Evolutionary conservation across 2,797 vertebrate species (phyloP).

Genomic region (Lophotriccus pileatus): DNA sequence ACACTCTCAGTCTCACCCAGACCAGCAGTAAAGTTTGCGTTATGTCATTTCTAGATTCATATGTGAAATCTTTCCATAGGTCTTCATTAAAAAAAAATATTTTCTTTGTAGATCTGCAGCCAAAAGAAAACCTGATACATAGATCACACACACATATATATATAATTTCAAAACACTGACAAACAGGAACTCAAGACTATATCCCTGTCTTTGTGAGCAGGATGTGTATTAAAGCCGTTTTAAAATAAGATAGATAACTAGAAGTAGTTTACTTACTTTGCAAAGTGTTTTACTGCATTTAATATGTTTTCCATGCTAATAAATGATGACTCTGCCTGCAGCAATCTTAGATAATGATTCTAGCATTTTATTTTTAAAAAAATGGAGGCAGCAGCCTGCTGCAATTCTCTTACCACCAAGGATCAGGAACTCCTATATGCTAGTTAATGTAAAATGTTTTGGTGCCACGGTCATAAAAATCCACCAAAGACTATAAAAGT

Average conservation of each 20-base stretch:
- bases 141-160: not conserved
- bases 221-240: not conserved
- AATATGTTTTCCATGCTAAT: not conserved
- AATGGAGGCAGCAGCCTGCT: not conserved
- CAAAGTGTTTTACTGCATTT: not conserved
- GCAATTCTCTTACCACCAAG: not conserved
- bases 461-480: not conserved
- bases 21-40: not conserved
- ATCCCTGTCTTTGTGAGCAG: not conserved
- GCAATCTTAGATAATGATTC: not conserved
- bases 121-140: not conserved
- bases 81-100: not conserved
- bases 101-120: not conserved
- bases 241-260: not conserved
- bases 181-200: not conserved
- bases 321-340: not conserved
- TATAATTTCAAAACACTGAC: not conserved
- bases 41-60: not conserved
- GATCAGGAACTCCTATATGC: not conserved
- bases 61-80: not conserved
- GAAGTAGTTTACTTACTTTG: not conserved
- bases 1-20: not conserved
- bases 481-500: not conserved
- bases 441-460: not conserved
- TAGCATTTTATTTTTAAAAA: not conserved